These are phyloP conservation scores for Merluccius polli DNA, from an alignment of 2,797 vertebrate species.

Conservation along the genomic window DNA sequence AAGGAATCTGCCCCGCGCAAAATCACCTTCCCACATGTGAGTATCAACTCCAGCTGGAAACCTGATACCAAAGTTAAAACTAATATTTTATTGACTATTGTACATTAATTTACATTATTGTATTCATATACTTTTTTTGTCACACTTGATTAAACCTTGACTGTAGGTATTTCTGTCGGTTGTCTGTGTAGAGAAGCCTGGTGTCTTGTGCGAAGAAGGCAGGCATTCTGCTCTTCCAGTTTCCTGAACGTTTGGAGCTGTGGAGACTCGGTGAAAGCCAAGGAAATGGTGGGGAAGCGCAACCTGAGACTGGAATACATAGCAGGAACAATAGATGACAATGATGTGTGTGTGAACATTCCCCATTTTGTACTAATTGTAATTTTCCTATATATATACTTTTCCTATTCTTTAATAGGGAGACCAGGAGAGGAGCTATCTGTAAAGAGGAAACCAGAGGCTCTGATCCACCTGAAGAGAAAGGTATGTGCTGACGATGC, in stretches of 20 bases:
- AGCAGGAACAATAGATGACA: not conserved
- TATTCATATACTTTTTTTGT: not conserved
- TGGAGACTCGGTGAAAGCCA: slow-evolving; percentile 87
- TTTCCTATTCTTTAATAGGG: slow-evolving; percentile 63
- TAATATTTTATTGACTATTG: not conserved
- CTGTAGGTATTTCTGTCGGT: not conserved
- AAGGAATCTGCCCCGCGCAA: slow-evolving; percentile 75
- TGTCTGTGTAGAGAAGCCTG: slow-evolving; percentile 69
- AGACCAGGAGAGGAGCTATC: slow-evolving; percentile 77
- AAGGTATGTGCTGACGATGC: slow-evolving; percentile 74
- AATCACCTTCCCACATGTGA: slow-evolving; percentile 88
- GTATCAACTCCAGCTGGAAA: slow-evolving; percentile 25
- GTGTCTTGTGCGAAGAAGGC: slow-evolving; percentile 83
- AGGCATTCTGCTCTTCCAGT: slow-evolving; percentile 90
- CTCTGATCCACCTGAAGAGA: slow-evolving; percentile 86
- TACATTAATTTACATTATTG: not conserved
- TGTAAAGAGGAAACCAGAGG: slow-evolving; percentile 82
- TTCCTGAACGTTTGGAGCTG: slow-evolving; percentile 84
- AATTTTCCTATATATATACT: not conserved
- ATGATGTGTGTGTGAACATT: not conserved
- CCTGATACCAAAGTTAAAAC: not conserved
- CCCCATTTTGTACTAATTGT: not conserved
- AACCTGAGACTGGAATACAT: not conserved
- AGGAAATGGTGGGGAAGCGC: slow-evolving; percentile 70
- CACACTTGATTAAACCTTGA: not conserved